These are phyloP conservation scores for Psephotus haematonotus DNA, from an alignment of 2,113 vertebrate genomes.

Conservation along the genomic window DNA sequence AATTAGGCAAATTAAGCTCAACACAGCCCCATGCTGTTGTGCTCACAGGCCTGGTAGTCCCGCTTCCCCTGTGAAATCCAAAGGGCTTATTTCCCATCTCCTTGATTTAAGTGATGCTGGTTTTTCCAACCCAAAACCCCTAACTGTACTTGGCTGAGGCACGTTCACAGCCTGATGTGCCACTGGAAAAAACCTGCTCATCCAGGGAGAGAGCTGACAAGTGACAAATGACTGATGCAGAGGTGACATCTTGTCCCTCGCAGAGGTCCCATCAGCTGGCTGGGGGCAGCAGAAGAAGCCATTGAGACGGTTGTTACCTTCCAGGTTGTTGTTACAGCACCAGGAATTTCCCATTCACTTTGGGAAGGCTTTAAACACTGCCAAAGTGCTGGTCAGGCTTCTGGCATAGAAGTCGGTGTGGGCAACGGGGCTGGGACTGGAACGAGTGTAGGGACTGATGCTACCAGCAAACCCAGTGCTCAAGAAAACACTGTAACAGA, in stretches of 20 bases:
- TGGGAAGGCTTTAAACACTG: not conserved
- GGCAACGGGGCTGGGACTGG: not conserved
- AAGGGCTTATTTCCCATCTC: not conserved
- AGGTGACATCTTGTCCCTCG: not conserved
- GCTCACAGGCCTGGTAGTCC: not conserved
- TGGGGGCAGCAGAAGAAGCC: not conserved
- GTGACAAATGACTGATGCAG: no score
- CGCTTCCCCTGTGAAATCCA: not conserved
- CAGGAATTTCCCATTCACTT: not conserved
- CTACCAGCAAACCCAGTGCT: not conserved
- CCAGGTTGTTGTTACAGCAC: not conserved
- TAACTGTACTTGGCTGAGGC: not conserved
- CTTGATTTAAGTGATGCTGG: not conserved
- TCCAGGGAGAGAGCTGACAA: not conserved
- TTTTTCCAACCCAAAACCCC: not conserved
- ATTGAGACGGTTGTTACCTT: not conserved
- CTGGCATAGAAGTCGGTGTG: not conserved
- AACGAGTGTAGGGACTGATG: rapidly evolving
- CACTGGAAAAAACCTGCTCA: not conserved
- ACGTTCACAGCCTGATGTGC: not conserved
- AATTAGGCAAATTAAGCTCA: slow-evolving; percentile 64
- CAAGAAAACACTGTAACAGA: not conserved
- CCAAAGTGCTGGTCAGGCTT: not conserved
- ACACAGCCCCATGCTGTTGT: not conserved
- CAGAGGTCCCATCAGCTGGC: not conserved